Percentiles rank a stretch among this genome's conserved stretches.
Evolutionary conservation across 2,888 invertebrate genomes (phyloP).

Genomic region (Cataglyphis cursor): DNA sequence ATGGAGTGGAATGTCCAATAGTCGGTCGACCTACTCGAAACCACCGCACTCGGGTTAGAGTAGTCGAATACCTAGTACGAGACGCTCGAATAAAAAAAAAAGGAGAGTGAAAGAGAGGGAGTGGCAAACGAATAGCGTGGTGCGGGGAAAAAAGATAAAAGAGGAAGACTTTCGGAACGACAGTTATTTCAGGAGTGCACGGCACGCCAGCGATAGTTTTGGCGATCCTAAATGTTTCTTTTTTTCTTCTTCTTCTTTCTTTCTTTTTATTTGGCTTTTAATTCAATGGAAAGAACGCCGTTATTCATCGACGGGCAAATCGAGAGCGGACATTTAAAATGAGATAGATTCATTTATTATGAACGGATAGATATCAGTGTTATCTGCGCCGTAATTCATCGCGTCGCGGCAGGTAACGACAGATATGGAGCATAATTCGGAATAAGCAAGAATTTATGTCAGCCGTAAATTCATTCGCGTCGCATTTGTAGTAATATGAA

Average conservation of each 20-base stretch:
- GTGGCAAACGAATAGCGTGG: conserved; percentile 42
- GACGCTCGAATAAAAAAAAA: conserved; percentile 59
- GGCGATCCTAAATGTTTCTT: conserved; percentile 43
- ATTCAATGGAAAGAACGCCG: conserved; percentile 26
- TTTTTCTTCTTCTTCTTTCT: neutral
- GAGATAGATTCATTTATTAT: conserved; percentile 58
- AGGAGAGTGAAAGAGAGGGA: conserved; percentile 35
- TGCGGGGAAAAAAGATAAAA: conserved; percentile 51
- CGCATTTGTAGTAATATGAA: conserved; percentile 65
- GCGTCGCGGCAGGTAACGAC: conserved; percentile 63
- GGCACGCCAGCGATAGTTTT: conserved; percentile 50
- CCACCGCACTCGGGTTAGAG: conserved; percentile 63
- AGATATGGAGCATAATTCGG: conserved; percentile 69
- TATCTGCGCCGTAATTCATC: conserved; percentile 61
- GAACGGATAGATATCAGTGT: conserved; percentile 63
- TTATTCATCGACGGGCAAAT: conserved; percentile 55
- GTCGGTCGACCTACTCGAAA: conserved; percentile 65
- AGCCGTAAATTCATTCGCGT: conserved; percentile 65
- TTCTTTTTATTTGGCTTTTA: conserved; percentile 37
- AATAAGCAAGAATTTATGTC: conserved; percentile 69
- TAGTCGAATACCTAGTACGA: conserved; percentile 59
- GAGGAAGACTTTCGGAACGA: conserved; percentile 61
- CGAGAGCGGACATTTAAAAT: conserved; percentile 46
- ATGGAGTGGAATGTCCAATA: conserved; percentile 74
- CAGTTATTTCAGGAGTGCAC: conserved; percentile 65